Evolutionary conservation across 2,113 vertebrate species (phyloP), one percentile per base, ranked within the genome.

Genomic region (Edolisoma coerulescens): DNA sequence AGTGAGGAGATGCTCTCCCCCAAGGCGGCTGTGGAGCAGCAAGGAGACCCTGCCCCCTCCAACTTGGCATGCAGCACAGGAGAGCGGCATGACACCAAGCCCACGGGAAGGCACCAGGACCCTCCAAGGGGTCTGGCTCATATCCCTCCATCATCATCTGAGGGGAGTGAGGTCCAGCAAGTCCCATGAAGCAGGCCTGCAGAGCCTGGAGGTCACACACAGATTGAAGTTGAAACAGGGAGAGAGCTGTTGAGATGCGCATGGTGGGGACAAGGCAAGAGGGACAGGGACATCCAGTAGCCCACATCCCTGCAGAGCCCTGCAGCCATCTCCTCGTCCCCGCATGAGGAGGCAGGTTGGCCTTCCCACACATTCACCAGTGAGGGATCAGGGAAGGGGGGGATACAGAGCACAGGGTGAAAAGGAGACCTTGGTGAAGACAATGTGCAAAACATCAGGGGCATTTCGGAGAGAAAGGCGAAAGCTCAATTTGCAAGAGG

Each of bases 401-500:
- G 44, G 41, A 74, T 1, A 2, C 0, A 3, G 61, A 95, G 61
- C 33, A 39, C 77, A 89, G 94, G 45, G 80, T 83, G 65, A 83
- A 93, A 94, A 76, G n/a, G 77, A 90, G 74, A 89, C 73, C 89
- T 94, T 16, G 0, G 41, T 2, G 0, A 73, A 84, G 79, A 91
- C 93, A 95, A 94, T 89, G 87, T 95, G 94, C 87, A 91, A 96
- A 95, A 96, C 80, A 92, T 88, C 85, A 86, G 93, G 94, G 90
- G 93, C 70, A 95, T 96, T 95, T 95, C 70, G 64, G 91, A 94
- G 90, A 95, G 79, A 95, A 95, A 92, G 89, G 89, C 90, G 91
- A 95, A 94, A 92, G 95, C 95, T 95, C 92, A 80, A 96, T 97
- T 97, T 96, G 94, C 90, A 90, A 96, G 95, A 97, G 88, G 95